Evolutionary conservation across 64 coral and sea anemone genomes (phyloP).

Genomic region (Trachythela sp.): DNA sequence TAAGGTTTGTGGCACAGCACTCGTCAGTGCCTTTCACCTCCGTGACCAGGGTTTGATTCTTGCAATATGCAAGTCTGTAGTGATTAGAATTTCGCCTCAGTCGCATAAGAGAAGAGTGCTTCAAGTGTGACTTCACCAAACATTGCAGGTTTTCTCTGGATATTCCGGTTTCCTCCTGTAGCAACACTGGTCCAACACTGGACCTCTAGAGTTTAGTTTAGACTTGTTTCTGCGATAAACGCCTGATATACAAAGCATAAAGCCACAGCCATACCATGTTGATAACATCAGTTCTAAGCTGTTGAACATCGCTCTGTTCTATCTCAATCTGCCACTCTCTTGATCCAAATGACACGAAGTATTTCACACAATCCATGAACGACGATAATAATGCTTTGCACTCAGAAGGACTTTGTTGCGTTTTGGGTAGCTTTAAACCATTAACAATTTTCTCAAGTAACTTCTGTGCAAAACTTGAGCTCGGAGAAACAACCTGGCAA

Average conservation of each 20-base stretch:
- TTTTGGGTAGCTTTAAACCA: slow-evolving; percentile 52
- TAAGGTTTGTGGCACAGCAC: too few species aligned
- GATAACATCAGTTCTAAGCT: background rate
- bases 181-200: too few species aligned
- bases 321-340: background rate
- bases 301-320: background rate
- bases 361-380: slow-evolving; percentile 94
- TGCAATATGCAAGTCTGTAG: too few species aligned
- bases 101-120: too few species aligned
- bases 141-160: too few species aligned
- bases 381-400: slow-evolving; percentile 60
- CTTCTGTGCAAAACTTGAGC: slow-evolving; percentile 60
- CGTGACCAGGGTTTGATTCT: too few species aligned
- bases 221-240: background rate
- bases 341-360: background rate
- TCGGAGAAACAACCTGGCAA: slow-evolving; percentile 48
- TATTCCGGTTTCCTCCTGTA: too few species aligned
- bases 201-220: background rate
- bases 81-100: too few species aligned
- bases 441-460: slow-evolving; percentile 64
- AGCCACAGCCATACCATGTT: background rate
- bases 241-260: background rate
- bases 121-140: too few species aligned
- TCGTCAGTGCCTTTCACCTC: too few species aligned
- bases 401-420: slow-evolving; percentile 66